Percentiles rank a stretch among this genome's conserved stretches.
Conservation (phyloP, 2,888 invertebrate species). For the Watsonalla cultraria region DNA sequence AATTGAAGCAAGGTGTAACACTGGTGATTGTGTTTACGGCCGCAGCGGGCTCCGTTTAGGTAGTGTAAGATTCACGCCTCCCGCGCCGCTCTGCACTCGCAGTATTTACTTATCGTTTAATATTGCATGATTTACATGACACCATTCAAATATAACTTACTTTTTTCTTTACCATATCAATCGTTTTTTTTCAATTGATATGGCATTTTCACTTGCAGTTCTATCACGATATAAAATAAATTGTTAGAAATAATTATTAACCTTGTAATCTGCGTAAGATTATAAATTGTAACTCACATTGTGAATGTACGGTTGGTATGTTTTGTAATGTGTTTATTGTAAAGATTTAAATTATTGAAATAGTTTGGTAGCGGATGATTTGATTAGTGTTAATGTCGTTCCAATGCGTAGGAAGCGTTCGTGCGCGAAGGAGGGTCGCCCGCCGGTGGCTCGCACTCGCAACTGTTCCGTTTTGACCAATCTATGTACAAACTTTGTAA, state of each 20-base stretch:
- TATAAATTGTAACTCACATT: slow-evolving; percentile 30
- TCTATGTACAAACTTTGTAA: slow-evolving; percentile 54
- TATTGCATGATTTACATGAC: too few relatives aligned
- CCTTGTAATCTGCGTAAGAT: slow-evolving; percentile 30
- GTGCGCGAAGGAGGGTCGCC: too few relatives aligned
- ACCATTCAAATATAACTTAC: too few relatives aligned
- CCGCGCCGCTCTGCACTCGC: background rate
- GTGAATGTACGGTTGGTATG: slow-evolving; percentile 58
- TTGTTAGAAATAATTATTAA: slow-evolving; percentile 16
- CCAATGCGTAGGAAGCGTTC: slow-evolving; percentile 3
- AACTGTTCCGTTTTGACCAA: slow-evolving; percentile 39
- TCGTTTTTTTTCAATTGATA: too few relatives aligned
- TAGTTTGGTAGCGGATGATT: slow-evolving; percentile 52
- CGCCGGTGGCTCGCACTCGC: background rate
- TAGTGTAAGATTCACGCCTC: too few relatives aligned
- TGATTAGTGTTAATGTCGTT: slow-evolving; percentile 35
- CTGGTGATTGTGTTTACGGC: too few relatives aligned
- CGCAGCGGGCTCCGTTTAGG: too few relatives aligned
- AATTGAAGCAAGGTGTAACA: too few relatives aligned
- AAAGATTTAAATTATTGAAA: slow-evolving; percentile 53
- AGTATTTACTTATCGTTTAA: background rate
- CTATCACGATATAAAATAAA: background rate
- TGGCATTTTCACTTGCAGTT: background rate
- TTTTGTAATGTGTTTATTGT: slow-evolving; percentile 61
- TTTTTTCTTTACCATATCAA: too few relatives aligned